Evolutionary conservation across 2,888 invertebrate genomes (phyloP).

Genomic region (Sepiola atlantica): DNA sequence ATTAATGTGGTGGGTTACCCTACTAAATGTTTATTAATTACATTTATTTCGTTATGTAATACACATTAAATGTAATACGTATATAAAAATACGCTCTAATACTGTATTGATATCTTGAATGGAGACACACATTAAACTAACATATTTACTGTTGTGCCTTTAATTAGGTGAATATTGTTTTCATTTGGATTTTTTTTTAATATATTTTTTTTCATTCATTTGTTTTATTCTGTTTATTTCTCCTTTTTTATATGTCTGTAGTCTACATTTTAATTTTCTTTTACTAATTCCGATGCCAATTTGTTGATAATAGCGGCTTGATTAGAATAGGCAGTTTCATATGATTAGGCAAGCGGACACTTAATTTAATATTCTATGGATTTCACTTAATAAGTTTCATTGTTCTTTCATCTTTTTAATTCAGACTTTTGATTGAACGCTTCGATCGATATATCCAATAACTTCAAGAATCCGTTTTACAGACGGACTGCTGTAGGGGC

Average conservation of each 20-base stretch:
- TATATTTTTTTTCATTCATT: background rate
- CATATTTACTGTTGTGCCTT: no score
- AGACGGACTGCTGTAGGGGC: no score
- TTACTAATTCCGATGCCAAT: background rate
- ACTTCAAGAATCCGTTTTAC: background rate
- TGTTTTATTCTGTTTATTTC: background rate
- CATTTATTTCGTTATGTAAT: no score
- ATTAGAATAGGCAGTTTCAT: background rate
- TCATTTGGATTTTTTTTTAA: background rate
- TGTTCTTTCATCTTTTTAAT: background rate
- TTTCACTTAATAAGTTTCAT: background rate
- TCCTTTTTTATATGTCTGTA: background rate
- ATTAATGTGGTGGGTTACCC: no score
- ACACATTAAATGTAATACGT: no score
- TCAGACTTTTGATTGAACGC: background rate
- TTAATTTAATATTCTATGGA: background rate
- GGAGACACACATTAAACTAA: no score
- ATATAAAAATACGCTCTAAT: no score
- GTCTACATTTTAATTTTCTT: background rate
- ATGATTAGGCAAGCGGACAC: background rate
- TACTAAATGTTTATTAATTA: no score
- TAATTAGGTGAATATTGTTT: background rate
- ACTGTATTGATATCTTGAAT: no score
- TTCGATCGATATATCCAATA: background rate
- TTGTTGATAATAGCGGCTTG: background rate